A percentile compares a stretch with the other conserved stretches of the same genome.
phyloP scores from a whole-genome alignment of 2,888 invertebrate species.

The Julus scandinavius region DNA sequence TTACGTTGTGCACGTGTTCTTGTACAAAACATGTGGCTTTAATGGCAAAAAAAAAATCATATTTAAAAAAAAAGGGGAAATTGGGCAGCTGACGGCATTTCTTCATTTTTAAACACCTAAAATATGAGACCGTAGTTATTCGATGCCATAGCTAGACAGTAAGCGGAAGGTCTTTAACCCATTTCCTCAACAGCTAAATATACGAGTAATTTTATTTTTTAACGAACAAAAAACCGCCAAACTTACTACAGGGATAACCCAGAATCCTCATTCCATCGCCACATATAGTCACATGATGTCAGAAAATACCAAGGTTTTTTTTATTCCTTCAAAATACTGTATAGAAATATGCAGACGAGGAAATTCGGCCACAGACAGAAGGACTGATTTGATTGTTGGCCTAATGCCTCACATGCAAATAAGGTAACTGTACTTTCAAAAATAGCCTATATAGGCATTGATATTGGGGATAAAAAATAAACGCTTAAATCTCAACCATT shows the following conservation, averaged over 20 bases:
- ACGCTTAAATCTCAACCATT: background rate
- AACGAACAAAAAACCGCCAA: conserved; percentile 31
- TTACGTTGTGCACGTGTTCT: conserved; percentile 21
- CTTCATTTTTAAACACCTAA: background rate
- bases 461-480: background rate
- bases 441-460: background rate
- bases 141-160: conserved; percentile 13
- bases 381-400: background rate
- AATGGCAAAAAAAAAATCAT: conserved; percentile 30
- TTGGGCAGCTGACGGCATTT: conserved; percentile 26
- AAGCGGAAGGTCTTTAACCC: conserved; percentile 20
- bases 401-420: conserved; percentile 27
- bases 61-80: background rate
- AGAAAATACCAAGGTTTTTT: conserved; percentile 24
- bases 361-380: conserved; percentile 17
- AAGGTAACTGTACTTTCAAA: conserved; percentile 33
- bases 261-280: conserved; percentile 33
- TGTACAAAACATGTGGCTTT: background rate
- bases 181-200: conserved; percentile 16
- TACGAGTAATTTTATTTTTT: conserved; percentile 24
- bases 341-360: conserved; percentile 20
- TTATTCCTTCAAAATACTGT: background rate
- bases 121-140: conserved; percentile 1
- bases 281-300: conserved; percentile 27
- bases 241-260: conserved; percentile 33